Evolutionary conservation across 1,140 invertebrate genomes (phyloP), one percentile per base, ranked within the genome.

Genomic region (Araneus ventricosus): DNA sequence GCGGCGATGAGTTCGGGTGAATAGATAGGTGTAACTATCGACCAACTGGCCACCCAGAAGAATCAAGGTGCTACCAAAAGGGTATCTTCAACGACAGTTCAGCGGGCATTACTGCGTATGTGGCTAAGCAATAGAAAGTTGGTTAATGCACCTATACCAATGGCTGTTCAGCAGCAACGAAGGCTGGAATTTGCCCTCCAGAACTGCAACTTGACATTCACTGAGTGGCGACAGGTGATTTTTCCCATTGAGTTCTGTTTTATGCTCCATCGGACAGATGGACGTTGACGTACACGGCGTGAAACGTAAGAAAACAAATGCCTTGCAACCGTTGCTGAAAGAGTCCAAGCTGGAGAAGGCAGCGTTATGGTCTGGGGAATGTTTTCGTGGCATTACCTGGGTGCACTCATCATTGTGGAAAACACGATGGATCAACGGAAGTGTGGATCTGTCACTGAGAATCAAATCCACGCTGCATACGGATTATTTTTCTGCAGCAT

Each of bases 161-260:
- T 14, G 3, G 34, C 27, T 10, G 30, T 37, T 79, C 70, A 79
- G 4, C 70, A 14, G 70, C 70, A 17, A 79, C 14, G 30, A 79
- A 79, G 17, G 34, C 70, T 39, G 70, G 70, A 79, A 79, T 79
- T 79, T 79, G 8, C 70, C 37, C 70, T 7, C 70, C 30, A 79
- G 34, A 37, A 79, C 70, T 8, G 70, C 27, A 79, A 37, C 70
- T 79, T 5, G 30, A 79, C 70, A 2, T 79, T 30, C 70, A 34
- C 70, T 37, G 61, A 63, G 61, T n/a, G 24, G 61, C 4, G 22
- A 63, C 24, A n/a, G 22, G 61, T 59, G 57, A 10, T 1, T 63
- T 67, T 67, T 67, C 27, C n/a, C n/a, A n/a, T 30, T 67, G 63
- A 67, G 27, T 67, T 1, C 5, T n/a, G n/a, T 27, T 67, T 67